phyloP scores from a whole-genome alignment of 2,113 vertebrate species.

The Cercocebus atys region DNA sequence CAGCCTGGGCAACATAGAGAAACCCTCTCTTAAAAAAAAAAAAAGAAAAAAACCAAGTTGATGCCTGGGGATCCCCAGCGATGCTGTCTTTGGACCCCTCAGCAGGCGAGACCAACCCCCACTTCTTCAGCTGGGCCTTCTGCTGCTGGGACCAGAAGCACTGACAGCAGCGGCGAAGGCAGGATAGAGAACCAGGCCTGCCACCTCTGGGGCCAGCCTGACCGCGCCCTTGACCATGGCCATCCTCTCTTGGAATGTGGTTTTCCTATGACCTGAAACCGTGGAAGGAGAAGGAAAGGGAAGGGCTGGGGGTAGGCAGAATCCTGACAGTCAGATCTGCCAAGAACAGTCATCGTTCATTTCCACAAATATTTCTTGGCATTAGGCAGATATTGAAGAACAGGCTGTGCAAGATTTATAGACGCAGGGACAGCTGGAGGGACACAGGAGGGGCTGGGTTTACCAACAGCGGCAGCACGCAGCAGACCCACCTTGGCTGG shows the following conservation, averaged over 20 bases:
- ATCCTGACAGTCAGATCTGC: neutral
- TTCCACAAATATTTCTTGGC: conserved; percentile 81
- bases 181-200: neutral
- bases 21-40: neutral
- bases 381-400: conserved; percentile 80
- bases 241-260: fast-evolving
- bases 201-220: fast-evolving
- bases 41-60: too few relatives aligned
- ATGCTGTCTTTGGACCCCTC: neutral
- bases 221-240: fast-evolving
- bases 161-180: neutral
- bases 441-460: conserved; percentile 64
- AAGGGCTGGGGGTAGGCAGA: neutral
- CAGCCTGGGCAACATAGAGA: neutral
- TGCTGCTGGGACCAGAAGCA: neutral
- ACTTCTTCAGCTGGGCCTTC: neutral
- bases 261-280: neutral
- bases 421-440: conserved; percentile 73
- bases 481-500: conserved; percentile 50
- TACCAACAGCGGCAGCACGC: conserved; percentile 65
- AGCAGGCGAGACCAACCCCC: too few relatives aligned
- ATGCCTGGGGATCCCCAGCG: too few relatives aligned
- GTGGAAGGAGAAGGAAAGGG: fast-evolving
- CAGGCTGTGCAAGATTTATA: conserved; percentile 79
- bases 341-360: conserved; percentile 80